Evolutionary conservation across 2,113 vertebrate species (phyloP).

Genomic region (Lophotis ruficrista): DNA sequence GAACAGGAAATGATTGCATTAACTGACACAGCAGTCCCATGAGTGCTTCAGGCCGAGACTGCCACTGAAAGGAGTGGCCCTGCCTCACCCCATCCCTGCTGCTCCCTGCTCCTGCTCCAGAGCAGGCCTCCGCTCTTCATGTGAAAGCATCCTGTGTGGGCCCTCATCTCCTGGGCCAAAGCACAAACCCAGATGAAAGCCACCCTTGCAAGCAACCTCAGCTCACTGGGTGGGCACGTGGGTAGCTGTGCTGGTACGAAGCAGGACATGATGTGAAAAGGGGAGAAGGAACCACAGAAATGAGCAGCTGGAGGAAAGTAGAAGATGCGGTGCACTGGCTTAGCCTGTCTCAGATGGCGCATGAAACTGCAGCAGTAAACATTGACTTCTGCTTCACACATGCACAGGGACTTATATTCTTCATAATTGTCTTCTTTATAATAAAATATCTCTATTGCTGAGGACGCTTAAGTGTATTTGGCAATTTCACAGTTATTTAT

Average conservation of each 20-base stretch:
- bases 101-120: not conserved
- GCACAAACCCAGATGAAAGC: not conserved
- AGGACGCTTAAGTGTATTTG: not conserved
- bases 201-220: too few relatives aligned
- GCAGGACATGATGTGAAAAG: not conserved
- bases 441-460: not conserved
- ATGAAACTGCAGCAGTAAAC: not conserved
- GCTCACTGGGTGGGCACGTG: fast-evolving
- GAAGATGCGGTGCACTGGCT: not conserved
- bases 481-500: not conserved
- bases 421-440: not conserved
- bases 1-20: slow-evolving; percentile 23
- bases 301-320: not conserved
- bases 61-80: not conserved
- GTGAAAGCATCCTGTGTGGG: fast-evolving
- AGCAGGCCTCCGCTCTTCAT: not conserved
- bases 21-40: not conserved
- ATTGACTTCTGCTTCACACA: not conserved
- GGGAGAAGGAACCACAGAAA: not conserved
- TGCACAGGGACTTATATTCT: not conserved
- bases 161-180: not conserved
- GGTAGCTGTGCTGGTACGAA: not conserved
- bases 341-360: fast-evolving
- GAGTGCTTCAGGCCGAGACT: not conserved
- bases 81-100: not conserved